Percentiles rank a stretch among this genome's conserved stretches.
Evolutionary conservation across 2,113 vertebrate species (phyloP).

Genomic region (Campylomormyrus tamandua): DNA sequence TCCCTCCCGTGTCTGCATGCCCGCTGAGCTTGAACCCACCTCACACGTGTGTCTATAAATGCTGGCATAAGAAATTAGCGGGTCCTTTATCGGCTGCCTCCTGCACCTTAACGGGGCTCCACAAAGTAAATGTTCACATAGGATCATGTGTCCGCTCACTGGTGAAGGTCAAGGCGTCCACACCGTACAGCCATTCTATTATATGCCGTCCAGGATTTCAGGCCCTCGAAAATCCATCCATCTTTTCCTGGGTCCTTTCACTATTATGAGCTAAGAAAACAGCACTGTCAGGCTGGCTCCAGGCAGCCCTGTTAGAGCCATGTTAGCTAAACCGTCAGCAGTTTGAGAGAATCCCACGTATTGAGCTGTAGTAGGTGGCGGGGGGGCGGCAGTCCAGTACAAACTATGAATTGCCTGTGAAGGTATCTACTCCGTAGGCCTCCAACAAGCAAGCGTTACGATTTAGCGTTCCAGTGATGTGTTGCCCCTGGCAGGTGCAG

Average conservation of each 20-base stretch:
- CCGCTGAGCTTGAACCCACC: neutral
- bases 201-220: constrained; percentile 21
- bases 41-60: constrained; percentile 1
- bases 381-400: neutral
- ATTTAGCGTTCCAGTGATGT: neutral
- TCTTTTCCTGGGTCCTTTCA: constrained; percentile 16
- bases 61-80: constrained; percentile 12
- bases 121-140: constrained; percentile 34
- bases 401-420: constrained; percentile 13
- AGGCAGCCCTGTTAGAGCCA: neutral
- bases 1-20: neutral
- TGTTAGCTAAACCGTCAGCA: constrained; percentile 18
- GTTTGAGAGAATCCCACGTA: constrained; percentile 22
- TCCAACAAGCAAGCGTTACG: neutral
- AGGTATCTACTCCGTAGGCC: neutral
- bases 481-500: constrained; percentile 13
- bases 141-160: constrained; percentile 25
- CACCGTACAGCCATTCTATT: constrained; percentile 21
- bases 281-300: neutral
- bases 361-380: neutral
- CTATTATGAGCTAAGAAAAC: constrained; percentile 27
- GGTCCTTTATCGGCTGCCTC: neutral
- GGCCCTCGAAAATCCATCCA: constrained; percentile 21
- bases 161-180: constrained; percentile 20
- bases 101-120: neutral